Base-by-base conservation (phyloP, 64 coral and sea anemone genomes). In the Catalaphyllia jardinei region DNA sequence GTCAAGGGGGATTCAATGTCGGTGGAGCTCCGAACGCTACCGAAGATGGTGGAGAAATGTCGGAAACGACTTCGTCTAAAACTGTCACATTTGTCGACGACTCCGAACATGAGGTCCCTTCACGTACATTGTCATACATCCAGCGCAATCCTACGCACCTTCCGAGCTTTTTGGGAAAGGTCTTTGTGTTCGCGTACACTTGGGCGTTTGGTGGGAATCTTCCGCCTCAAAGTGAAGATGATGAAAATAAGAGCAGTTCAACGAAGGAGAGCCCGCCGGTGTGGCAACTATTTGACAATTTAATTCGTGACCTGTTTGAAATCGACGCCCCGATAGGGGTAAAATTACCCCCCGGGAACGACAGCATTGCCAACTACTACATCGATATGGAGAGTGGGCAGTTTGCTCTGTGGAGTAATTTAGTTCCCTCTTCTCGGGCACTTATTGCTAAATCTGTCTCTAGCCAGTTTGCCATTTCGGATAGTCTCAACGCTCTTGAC, bases 181-280 rank as follows among this genome's bases (percentile, higher is more conserved):
- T 99, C 3, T 99, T 85, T 72, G 87, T 99, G 22, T 99, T 99
- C 77, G 91, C 97, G 2, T 99, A 71, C 77, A 99, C 97, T 0
- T 99, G 97, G 97, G 91, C 97, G 28, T 95, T 95, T 78, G 97
- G 97, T 24, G 94, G 97, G 10, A 79, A 90, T 50, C 76, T 99
- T 7, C 77, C 79, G 18, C 90, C 79, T 50, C 60, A 76, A 60
- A 69, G 71, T 4, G 88, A 86, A 13, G 92, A 88, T 31, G 91
- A 95, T 6, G 97, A 95, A 49, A 50, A 77, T 12, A 93, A 79
- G 28, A 77, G 80, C 49, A 1, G 46, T 65, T 28, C 61, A 72
- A 14, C 64, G 49, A 62, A 61, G 0, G 79, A 74, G 76, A 30
- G 30, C 38, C 29, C 51, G 52, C 77, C 60, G 65, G 55, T 93